These are phyloP conservation scores for Procambarus clarkii DNA, from an alignment of 1,140 invertebrate genomes.

Conservation along the genomic window DNA sequence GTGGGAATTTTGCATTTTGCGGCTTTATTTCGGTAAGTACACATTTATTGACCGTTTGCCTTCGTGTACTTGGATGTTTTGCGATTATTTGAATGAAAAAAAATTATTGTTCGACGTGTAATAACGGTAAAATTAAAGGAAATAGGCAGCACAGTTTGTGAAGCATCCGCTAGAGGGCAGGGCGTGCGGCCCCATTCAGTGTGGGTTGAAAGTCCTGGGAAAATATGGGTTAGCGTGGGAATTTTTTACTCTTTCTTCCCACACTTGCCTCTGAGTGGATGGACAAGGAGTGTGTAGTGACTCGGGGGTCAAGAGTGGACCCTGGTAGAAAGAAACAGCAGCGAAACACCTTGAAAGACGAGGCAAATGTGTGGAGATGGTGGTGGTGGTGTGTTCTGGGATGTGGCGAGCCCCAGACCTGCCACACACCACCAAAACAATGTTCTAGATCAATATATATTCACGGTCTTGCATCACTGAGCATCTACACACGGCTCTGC, in stretches of 20 bases:
- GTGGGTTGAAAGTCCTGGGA: conserved; percentile 68
- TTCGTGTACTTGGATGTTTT: conserved; percentile 2
- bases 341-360: neutral
- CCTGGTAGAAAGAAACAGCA: neutral
- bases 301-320: conserved; percentile 7
- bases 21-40: neutral
- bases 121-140: conserved; percentile 56
- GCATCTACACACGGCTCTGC: too few relatives aligned
- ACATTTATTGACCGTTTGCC: neutral
- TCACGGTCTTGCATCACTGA: neutral
- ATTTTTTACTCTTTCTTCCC: conserved; percentile 61
- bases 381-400: conserved; percentile 13
- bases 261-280: conserved; percentile 13
- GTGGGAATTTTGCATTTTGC: conserved; percentile 64
- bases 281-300: conserved; percentile 26
- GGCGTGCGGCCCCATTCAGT: conserved; percentile 64
- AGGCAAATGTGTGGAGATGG: conserved; percentile 44
- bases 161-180: conserved; percentile 64
- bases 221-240: conserved; percentile 70
- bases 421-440: conserved; percentile 31
- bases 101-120: neutral
- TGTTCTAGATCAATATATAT: neutral
- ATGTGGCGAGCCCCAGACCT: conserved; percentile 4
- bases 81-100: neutral
- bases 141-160: conserved; percentile 52